Base-by-base conservation (phyloP, 2,113 vertebrate species). In the Montifringilla adamsi region DNA sequence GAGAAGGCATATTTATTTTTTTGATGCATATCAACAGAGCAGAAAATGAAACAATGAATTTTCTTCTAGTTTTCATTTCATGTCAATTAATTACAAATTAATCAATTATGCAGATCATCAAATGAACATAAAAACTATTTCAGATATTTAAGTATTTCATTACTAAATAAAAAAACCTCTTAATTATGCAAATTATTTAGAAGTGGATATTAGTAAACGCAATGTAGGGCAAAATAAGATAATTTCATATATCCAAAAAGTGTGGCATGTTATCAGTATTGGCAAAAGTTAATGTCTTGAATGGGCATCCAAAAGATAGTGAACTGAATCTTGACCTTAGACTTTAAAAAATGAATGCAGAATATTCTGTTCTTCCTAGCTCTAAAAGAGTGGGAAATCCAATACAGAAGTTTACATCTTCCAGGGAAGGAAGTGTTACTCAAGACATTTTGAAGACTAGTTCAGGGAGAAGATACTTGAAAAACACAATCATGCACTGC, bases 1-100 rank as follows among this genome's bases (percentile, higher is more conserved):
- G 55, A 80, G 80, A 46, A 62, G 58, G n/a, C 58, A 27, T 96
- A 88, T 90, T 92, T 96, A 74, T 87, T 78, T 93, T 77, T 63
- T 91, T 41, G 53, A 67, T 77, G 41, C 39, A 17, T 78, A 74
- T 62, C 86, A 89, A 30, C 20, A 84, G 15, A 87, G 73, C 5
- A 21, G 56, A 91, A 80, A 89, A 44, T 53, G 22, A 66, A 86
- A 46, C 19, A 9, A 8, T 23, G 19, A 52, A 9, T 56, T 92
- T 88, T 80, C 68, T 87, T 75, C 22, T 18, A 7, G 37, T 73
- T 93, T 77, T 86, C 8, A 43, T 90, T 95, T 94, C 24, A 89
- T 59, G 69, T 31, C 26, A 84, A 13, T 76, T 82, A 94, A 78
- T 90, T 94, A 35, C 37, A 79, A 87, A 81, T 70, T 35, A 56